phyloP scores from a whole-genome alignment of 2,888 invertebrate species.

The Aquatica leii region DNA sequence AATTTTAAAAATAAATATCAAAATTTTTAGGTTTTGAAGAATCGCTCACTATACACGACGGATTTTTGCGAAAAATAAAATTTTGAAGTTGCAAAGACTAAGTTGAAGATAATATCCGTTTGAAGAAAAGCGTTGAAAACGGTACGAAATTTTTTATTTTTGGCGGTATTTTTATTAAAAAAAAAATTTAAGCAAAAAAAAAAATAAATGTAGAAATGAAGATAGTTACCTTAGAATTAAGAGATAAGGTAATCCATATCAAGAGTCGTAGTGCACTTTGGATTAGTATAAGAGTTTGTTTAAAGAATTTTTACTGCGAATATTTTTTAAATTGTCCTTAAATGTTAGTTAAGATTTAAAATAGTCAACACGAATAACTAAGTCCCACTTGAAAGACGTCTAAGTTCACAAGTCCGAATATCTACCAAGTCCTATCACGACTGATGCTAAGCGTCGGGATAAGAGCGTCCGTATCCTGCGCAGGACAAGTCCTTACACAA shows the following conservation, averaged over 20 bases:
- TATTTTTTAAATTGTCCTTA: conserved; percentile 16
- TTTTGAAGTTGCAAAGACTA: too few relatives aligned
- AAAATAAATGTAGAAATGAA: background rate
- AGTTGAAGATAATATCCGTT: background rate
- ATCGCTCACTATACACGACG: too few relatives aligned
- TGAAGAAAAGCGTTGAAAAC: background rate
- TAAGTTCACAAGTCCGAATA: conserved; percentile 35
- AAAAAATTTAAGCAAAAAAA: too few relatives aligned
- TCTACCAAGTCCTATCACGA: conserved; percentile 35
- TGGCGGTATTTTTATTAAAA: too few relatives aligned
- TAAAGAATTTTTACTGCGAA: conserved; percentile 14
- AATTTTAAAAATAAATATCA: too few relatives aligned
- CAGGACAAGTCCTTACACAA: conserved; percentile 57
- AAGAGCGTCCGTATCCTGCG: conserved; percentile 45
- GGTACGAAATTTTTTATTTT: background rate
- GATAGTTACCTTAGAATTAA: conserved; percentile 39
- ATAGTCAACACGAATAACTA: conserved; percentile 27
- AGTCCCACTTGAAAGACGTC: conserved; percentile 31
- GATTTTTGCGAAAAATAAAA: too few relatives aligned
- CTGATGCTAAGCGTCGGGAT: conserved; percentile 36
- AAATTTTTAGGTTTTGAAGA: too few relatives aligned
- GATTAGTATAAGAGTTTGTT: conserved; percentile 37
- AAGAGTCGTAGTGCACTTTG: conserved; percentile 37
- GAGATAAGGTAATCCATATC: conserved; percentile 40
- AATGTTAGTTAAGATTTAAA: conserved; percentile 8